A percentile compares a stretch with the other conserved stretches of the same genome.
phyloP scores from a whole-genome alignment of 2,888 invertebrate genomes.

The Lochmaea capreae region DNA sequence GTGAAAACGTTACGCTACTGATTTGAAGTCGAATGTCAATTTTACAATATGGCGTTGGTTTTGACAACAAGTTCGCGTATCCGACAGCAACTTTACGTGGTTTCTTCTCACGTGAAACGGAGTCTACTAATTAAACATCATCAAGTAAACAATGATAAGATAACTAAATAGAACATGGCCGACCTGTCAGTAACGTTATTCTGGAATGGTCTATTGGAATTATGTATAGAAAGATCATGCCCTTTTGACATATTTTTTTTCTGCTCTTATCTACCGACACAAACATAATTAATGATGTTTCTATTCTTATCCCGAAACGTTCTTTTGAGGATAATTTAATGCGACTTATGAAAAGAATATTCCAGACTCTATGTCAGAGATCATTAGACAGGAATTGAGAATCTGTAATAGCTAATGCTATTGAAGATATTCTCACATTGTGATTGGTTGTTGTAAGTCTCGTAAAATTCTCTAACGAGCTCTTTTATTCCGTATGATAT shows the following conservation, averaged over 20 bases:
- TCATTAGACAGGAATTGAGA: conserved; percentile 16
- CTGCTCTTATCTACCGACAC: neutral
- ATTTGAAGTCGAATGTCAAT: too few relatives aligned
- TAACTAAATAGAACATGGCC: too few relatives aligned
- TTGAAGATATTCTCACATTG: conserved; percentile 10
- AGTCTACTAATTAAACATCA: too few relatives aligned
- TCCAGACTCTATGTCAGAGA: conserved; percentile 5
- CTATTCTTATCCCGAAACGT: conserved; percentile 6
- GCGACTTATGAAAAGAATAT: conserved; percentile 18
- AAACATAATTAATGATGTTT: conserved; percentile 15
- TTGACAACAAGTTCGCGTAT: too few relatives aligned
- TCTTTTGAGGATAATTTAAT: neutral
- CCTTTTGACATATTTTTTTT: neutral
- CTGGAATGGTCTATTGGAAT: too few relatives aligned
- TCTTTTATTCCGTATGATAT: conserved; percentile 7
- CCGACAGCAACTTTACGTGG: too few relatives aligned
- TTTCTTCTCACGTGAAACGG: too few relatives aligned
- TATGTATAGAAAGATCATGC: neutral
- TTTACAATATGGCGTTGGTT: too few relatives aligned
- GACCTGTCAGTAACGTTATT: too few relatives aligned
- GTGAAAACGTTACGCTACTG: too few relatives aligned
- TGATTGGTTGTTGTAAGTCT: conserved; percentile 10
- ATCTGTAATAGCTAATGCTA: conserved; percentile 10
- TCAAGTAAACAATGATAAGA: too few relatives aligned
- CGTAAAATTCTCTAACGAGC: conserved; percentile 9